Evolutionary conservation across 2,888 invertebrate genomes (phyloP), one percentile per base, ranked within the genome.

Genomic region (Zaprionus bogoriensis): DNA sequence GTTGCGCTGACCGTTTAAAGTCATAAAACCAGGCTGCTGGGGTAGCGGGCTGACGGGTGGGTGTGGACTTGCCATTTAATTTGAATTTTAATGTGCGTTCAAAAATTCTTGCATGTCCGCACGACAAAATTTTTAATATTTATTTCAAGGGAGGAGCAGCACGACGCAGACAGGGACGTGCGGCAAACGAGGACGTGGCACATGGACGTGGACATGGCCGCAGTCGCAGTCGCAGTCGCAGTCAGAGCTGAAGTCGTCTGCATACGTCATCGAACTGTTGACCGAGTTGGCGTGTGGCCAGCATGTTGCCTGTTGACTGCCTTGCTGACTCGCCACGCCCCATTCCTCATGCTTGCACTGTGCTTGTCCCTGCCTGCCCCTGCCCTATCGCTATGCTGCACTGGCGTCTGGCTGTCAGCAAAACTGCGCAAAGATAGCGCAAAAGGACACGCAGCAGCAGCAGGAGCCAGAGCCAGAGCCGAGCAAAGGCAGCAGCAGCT

Each of bases 231-330:
- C n/a, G n/a, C n/a, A n/a, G n/a, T n/a, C n/a, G n/a, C n/a, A n/a
- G n/a, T n/a, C n/a, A n/a, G n/a, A n/a, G 42, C n/a, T 44, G 50
- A 55, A 62, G 67, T 64, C 64, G 69, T 81, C 79, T 87, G 87
- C 87, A 83, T 87, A 84, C 81, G 81, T 81, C 81, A 81, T 81
- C 81, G 81, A 87, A 87, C 87, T 87, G 81, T 78, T 87, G 81
- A 78, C 87, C 81, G 87, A 81, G 82, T 81, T 81, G 81, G 81
- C 81, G 61, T 68, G 61, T 63, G 85, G 81, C 81, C 81, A 81
- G 62, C 81, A 68, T 61, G 72, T 82, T 87, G 81, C 87, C 72
- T 83, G 83, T 82, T 77, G 87, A 65, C 77, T 50, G 32, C n/a
- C 32, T 7, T 10, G n/a, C 3, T 9, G n/a, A 7, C 20, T 41